Percentiles rank a stretch among this genome's conserved stretches.
Evolutionary conservation across 2,797 vertebrate genomes (phyloP).

Genomic region (Parauchenoglanis punctatus): DNA sequence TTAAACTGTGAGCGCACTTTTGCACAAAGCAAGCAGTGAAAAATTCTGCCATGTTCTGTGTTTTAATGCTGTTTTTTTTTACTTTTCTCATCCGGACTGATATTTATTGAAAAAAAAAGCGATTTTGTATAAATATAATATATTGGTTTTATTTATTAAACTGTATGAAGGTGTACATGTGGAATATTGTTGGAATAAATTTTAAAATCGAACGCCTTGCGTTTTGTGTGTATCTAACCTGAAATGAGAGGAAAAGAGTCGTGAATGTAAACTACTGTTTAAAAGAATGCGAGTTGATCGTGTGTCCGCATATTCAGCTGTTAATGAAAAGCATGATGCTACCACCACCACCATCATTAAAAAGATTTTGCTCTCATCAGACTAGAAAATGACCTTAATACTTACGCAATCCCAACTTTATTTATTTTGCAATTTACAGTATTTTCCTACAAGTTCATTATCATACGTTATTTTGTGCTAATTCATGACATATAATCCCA

Average conservation of each 20-base stretch:
- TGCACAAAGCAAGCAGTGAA: slow-evolving; percentile 34
- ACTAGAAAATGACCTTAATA: neutral
- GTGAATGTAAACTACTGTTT: neutral
- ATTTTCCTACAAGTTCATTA: too few relatives aligned
- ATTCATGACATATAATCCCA: neutral
- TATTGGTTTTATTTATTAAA: slow-evolving; percentile 8
- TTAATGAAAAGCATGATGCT: neutral
- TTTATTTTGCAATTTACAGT: neutral
- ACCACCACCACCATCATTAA: neutral
- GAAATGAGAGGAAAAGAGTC: neutral
- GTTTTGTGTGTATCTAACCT: neutral
- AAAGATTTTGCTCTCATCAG: too few relatives aligned
- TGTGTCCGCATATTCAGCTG: too few relatives aligned
- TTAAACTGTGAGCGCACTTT: slow-evolving; percentile 40
- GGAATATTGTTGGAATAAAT: slow-evolving; percentile 27
- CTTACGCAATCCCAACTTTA: neutral
- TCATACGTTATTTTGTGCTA: neutral
- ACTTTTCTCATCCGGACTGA: neutral
- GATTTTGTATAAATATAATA: slow-evolving; percentile 14
- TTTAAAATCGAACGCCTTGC: neutral
- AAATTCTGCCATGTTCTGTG: neutral
- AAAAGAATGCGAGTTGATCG: neutral
- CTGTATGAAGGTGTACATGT: slow-evolving; percentile 3
- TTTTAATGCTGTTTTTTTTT: neutral
- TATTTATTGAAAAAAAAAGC: slow-evolving; percentile 39